Evolutionary conservation across 1,140 invertebrate species (phyloP), one percentile per base, ranked within the genome.

Genomic region (Copidosoma floridanum): DNA sequence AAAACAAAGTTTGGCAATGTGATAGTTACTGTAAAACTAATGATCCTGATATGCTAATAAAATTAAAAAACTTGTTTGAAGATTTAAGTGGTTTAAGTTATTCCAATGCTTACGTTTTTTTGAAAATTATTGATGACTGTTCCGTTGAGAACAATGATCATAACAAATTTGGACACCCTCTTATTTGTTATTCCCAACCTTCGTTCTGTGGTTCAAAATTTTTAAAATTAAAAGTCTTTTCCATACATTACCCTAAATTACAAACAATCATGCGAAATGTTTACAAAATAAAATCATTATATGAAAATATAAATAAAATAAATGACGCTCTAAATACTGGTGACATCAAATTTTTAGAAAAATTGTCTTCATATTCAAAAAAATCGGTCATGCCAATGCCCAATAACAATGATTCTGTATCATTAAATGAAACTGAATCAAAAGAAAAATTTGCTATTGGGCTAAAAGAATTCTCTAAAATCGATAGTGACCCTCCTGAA

Each of bases 21-120:
- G 16, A 20, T n/a, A 1, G 5, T 32, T 32, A 21, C 20, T 50
- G 18, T 50, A 50, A 50, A 20, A 26, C 16, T 20, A 18, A 20
- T 32, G 16, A 50, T 50, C 21, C 8, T 4, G 47, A 50, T 32
- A 20, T 50, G 2, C 23, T 48, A 20, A 29, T 0, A 2, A 26
- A 48, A 48, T n/a, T 51, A 35, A 51, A 51, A 37, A 37, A 51
- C 6, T 37, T 51, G 21, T 51, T 51, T 51, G 29, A 51, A 37
- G 32, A 41, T 41, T 12, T 41, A 20, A 6, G 5, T 20, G 12
- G n/a, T 20, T 41, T 37, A 6, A 48, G n/a, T 3, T 51, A 37
- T 21, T 2, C 18, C 11, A 14, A 37, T 52, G 48, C 29, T 21
- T 12, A 21, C 14, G 16, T 37, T 52, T 38, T 37, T 23, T 2